These are phyloP conservation scores for Ceratosolen solmsi DNA, from an alignment of 1,140 invertebrate species.

Conservation along the genomic window DNA sequence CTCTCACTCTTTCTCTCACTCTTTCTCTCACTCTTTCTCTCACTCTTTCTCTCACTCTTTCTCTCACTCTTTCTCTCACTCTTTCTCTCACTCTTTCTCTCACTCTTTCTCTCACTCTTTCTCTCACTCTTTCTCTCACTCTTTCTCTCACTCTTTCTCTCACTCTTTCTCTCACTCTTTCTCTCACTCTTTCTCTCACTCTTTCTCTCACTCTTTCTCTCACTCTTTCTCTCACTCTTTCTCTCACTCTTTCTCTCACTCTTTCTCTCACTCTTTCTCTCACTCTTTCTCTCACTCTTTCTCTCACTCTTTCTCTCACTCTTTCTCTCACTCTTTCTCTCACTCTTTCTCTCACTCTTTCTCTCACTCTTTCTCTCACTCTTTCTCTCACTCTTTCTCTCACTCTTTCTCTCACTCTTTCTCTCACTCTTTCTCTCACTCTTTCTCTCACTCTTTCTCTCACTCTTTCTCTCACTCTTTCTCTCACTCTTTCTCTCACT, in stretches of 20 bases:
- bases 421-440: neutral
- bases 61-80: constrained; percentile 39
- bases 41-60: neutral
- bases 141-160: constrained; percentile 11
- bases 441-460: constrained; percentile 41
- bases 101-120: constrained; percentile 41
- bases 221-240: constrained; percentile 29
- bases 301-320: constrained; percentile 39
- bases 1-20: constrained; percentile 21
- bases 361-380: constrained; percentile 27
- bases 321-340: constrained; percentile 33
- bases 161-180: constrained; percentile 46
- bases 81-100: constrained; percentile 33
- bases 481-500: constrained; percentile 21
- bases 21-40: constrained; percentile 46
- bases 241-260: constrained; percentile 21
- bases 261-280: constrained; percentile 46
- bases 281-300: neutral
- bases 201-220: constrained; percentile 41
- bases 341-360: constrained; percentile 41
- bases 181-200: neutral
- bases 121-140: constrained; percentile 27
- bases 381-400: constrained; percentile 11
- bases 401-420: constrained; percentile 46
- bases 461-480: constrained; percentile 29